These are phyloP conservation scores for Ecdyonurus torrentis DNA, from an alignment of 2,888 invertebrate species.

Conservation along the genomic window DNA sequence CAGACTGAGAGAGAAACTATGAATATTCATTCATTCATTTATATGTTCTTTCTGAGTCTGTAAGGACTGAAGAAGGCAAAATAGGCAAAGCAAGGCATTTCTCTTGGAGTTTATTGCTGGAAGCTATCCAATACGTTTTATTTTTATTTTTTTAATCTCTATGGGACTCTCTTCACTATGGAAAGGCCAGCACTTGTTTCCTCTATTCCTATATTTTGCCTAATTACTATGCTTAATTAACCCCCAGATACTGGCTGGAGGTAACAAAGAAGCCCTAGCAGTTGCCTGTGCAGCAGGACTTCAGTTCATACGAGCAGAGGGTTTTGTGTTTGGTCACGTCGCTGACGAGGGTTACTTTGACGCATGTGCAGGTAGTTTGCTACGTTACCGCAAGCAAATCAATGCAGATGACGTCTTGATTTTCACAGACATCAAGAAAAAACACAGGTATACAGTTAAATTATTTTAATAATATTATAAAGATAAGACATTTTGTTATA, in stretches of 20 bases:
- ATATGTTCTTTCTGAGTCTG: too few species aligned
- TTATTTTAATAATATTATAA: too few species aligned
- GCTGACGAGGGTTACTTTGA: conserved; percentile 68
- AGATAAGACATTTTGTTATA: too few species aligned
- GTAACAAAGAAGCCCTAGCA: conserved; percentile 57
- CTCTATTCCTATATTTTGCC: not conserved
- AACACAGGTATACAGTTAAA: conserved; percentile 57
- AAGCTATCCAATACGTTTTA: conserved; percentile 1
- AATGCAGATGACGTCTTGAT: conserved; percentile 48
- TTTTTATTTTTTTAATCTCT: conserved; percentile 6
- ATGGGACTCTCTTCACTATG: too few species aligned
- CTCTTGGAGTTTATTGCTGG: too few species aligned
- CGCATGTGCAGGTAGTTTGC: conserved; percentile 51
- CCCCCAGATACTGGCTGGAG: conserved; percentile 56
- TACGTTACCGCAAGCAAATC: conserved; percentile 50
- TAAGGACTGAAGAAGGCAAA: too few species aligned
- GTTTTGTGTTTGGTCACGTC: conserved; percentile 60
- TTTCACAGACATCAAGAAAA: conserved; percentile 71
- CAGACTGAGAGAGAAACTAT: too few species aligned
- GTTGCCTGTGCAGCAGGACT: conserved; percentile 50
- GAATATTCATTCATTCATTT: too few species aligned
- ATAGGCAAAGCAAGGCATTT: too few species aligned
- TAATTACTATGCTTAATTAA: conserved; percentile 8
- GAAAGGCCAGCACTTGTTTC: too few species aligned
- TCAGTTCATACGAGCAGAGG: conserved; percentile 59